A percentile compares a stretch with the other conserved stretches of the same genome.
phyloP scores from a whole-genome alignment of 2,888 invertebrate species.

The Dicycla oo region DNA sequence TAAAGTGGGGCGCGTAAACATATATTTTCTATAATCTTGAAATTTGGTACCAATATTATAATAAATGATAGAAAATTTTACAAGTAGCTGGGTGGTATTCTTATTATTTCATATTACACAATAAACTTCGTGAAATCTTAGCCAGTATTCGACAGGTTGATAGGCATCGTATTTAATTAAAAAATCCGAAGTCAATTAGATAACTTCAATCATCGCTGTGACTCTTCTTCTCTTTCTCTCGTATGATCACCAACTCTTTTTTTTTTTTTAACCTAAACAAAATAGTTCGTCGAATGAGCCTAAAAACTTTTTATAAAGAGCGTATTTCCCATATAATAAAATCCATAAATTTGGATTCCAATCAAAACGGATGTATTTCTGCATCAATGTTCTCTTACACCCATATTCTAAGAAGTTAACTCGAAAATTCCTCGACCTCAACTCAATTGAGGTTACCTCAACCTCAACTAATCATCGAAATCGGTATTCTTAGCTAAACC shows the following conservation, averaged over 20 bases:
- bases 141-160: not conserved
- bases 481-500: no score
- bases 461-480: no score
- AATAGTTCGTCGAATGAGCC: no score
- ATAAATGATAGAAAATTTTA: not conserved
- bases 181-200: not conserved
- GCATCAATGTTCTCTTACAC: no score
- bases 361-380: no score
- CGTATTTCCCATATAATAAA: no score
- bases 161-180: not conserved
- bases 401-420: no score
- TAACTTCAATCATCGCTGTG: not conserved
- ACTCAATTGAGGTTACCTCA: no score
- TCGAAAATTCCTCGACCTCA: no score
- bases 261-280: no score
- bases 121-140: not conserved
- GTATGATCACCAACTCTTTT: not conserved
- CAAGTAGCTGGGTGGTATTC: not conserved
- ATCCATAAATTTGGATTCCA: no score
- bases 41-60: not conserved
- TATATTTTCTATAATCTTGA: not conserved
- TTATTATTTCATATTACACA: not conserved
- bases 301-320: no score
- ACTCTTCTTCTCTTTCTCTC: not conserved
- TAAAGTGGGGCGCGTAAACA: constrained; percentile 13